These are phyloP conservation scores for Leistus spinibarbis DNA, from an alignment of 2,888 invertebrate species.

Conservation along the genomic window DNA sequence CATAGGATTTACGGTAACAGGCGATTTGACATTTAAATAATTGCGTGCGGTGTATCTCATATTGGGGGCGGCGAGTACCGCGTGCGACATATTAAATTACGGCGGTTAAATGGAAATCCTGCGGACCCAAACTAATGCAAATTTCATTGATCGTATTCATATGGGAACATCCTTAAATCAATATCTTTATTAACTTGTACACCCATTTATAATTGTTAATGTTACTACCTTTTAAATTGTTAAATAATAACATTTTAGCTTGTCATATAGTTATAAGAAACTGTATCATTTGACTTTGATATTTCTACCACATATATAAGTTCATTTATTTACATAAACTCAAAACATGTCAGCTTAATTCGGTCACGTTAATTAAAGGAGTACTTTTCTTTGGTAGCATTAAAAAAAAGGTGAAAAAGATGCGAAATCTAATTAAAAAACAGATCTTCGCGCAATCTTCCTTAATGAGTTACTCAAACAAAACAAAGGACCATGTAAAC, in stretches of 20 bases:
- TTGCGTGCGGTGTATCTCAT: conserved; percentile 29
- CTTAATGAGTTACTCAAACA: conserved; percentile 35
- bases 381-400: neutral
- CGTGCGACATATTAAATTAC: conserved; percentile 34
- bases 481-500: conserved; percentile 32
- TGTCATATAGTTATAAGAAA: too few relatives aligned
- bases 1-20: conserved; percentile 25
- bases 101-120: conserved; percentile 34
- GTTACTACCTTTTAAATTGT: too few relatives aligned
- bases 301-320: conserved; percentile 5
- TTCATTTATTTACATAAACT: conserved; percentile 26
- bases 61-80: neutral
- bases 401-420: conserved; percentile 8
- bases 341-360: conserved; percentile 29
- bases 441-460: conserved; percentile 38
- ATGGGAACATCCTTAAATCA: conserved; percentile 25
- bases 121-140: conserved; percentile 25
- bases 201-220: too few relatives aligned
- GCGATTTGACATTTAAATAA: conserved; percentile 38
- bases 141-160: conserved; percentile 36
- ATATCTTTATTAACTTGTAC: neutral
- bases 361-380: conserved; percentile 21
- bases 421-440: conserved; percentile 35
- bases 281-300: too few relatives aligned
- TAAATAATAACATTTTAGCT: too few relatives aligned